Conservation (phyloP, 2,797 vertebrate genomes). For the Mareca strepera region DNA sequence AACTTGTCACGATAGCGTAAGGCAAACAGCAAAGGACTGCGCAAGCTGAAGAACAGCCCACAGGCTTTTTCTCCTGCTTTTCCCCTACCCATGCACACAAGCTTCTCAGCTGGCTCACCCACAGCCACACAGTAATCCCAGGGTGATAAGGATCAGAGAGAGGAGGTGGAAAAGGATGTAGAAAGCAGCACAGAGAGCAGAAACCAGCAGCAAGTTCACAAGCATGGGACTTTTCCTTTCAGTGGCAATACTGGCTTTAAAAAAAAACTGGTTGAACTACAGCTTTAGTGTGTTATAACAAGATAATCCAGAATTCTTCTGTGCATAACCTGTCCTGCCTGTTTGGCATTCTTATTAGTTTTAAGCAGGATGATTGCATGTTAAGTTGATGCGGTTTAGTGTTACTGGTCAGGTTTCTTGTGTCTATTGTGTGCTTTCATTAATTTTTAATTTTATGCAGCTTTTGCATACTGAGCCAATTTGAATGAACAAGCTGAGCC, state of each 20-base stretch:
- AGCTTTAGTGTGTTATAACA: slow-evolving; percentile 7
- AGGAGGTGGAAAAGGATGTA: background rate
- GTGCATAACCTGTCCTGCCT: slow-evolving; percentile 1
- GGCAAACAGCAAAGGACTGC: background rate
- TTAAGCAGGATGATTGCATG: slow-evolving; percentile 7
- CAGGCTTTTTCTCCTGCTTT: background rate
- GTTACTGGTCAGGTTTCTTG: slow-evolving; percentile 58
- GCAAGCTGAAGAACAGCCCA: background rate
- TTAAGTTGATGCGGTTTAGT: slow-evolving; percentile 48
- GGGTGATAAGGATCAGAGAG: background rate
- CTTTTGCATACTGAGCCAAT: background rate
- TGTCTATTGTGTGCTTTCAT: slow-evolving; percentile 23
- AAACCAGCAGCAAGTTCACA: background rate
- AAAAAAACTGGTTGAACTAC: slow-evolving; percentile 16
- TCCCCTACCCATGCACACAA: rapidly evolving
- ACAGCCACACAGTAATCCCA: slow-evolving; percentile 20
- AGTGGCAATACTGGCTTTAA: background rate
- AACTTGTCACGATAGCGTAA: rapidly evolving
- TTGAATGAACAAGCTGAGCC: background rate
- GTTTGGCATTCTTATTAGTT: slow-evolving; percentile 39
- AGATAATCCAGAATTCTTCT: background rate
- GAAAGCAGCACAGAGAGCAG: background rate
- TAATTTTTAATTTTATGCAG: background rate
- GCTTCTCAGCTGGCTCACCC: background rate
- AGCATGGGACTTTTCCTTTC: background rate